These are phyloP conservation scores for Phallusia fumigata DNA, from an alignment of 23 tunicate genomes.

Conservation along the genomic window DNA sequence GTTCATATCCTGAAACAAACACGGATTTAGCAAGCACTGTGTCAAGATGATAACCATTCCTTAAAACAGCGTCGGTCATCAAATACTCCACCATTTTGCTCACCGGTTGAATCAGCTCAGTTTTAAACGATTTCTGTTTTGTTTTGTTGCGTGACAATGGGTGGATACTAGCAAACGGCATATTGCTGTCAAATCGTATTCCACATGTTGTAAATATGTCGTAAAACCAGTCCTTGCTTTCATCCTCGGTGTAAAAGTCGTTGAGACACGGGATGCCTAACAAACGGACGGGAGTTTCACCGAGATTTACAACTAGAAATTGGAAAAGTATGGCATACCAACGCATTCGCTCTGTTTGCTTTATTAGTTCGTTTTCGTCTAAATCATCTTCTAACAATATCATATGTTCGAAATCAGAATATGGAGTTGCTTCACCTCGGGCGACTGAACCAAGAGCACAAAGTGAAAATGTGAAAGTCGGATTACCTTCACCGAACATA, in stretches of 20 bases:
- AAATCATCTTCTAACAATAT: constrained; percentile 26
- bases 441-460: constrained; percentile 48
- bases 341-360: constrained; percentile 16
- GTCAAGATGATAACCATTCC: constrained; percentile 18
- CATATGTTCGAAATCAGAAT: constrained; percentile 62
- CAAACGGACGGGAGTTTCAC: constrained; percentile 45
- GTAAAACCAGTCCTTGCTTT: constrained; percentile 35
- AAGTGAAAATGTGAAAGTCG: constrained; percentile 28
- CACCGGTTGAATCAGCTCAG: constrained; percentile 27
- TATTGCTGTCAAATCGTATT: constrained; percentile 37
- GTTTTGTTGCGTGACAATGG: constrained; percentile 15
- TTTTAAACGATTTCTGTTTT: neutral
- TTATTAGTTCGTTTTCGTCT: neutral
- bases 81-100: constrained; percentile 24
- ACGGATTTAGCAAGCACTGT: neutral
- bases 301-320: constrained; percentile 24
- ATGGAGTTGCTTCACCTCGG: constrained; percentile 31
- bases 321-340: constrained; percentile 36
- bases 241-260: constrained; percentile 19
- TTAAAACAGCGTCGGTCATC: neutral
- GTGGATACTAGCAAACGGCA: constrained; percentile 53
- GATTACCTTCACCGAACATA: neutral
- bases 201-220: constrained; percentile 37
- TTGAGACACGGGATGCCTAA: constrained; percentile 29
- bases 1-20: constrained; percentile 26